These are phyloP conservation scores for Cancer borealis DNA, from an alignment of 2,888 invertebrate genomes.

Conservation along the genomic window DNA sequence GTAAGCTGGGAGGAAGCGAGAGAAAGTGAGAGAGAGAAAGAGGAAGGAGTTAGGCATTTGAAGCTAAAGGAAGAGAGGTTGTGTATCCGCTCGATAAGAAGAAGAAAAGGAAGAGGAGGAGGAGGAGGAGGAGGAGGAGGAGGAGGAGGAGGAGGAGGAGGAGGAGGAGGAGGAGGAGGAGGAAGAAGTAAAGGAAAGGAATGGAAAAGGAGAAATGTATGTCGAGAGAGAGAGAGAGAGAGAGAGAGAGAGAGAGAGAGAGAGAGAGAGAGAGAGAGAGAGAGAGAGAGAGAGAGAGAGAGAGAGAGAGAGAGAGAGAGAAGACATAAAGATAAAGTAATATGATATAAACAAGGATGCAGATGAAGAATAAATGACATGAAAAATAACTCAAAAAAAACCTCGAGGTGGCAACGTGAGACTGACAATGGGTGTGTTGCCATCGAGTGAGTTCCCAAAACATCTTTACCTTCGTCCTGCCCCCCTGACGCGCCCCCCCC, in stretches of 20 bases:
- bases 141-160: constrained; percentile 10
- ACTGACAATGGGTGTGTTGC: neutral
- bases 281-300: neutral
- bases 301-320: neutral
- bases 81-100: neutral
- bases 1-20: neutral
- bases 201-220: neutral
- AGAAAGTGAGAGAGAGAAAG: neutral
- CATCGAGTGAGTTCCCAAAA: neutral
- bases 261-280: neutral
- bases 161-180: neutral
- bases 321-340: neutral
- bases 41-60: neutral
- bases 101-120: constrained; percentile 6
- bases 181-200: neutral
- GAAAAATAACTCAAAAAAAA: neutral
- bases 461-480: neutral
- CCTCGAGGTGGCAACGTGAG: too few species aligned
- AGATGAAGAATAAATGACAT: neutral
- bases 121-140: constrained; percentile 37
- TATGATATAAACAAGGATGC: neutral
- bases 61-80: neutral
- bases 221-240: neutral
- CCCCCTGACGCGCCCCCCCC: neutral
- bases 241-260: neutral